phyloP scores from a whole-genome alignment of 1,140 invertebrate species.

The Megalonaias nervosa region DNA sequence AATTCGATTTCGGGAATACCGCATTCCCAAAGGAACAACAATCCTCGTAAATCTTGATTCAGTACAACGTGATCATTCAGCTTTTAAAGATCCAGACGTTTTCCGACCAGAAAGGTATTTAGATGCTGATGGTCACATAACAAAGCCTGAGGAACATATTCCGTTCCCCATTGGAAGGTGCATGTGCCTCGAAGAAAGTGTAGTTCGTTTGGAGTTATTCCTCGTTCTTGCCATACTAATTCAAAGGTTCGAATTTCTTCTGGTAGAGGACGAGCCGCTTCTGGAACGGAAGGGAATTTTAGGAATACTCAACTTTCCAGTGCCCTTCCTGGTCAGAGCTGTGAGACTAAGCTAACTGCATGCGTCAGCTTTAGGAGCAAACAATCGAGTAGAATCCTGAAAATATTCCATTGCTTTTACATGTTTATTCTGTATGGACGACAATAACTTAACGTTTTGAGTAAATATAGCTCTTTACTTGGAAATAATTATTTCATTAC shows the following conservation, averaged over 20 bases:
- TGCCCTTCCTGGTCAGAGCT: conserved; percentile 10
- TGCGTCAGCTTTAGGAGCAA: too few species aligned
- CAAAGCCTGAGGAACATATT: conserved; percentile 22
- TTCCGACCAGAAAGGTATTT: conserved; percentile 36
- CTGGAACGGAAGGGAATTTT: conserved; percentile 17
- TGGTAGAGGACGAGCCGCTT: conserved; percentile 6
- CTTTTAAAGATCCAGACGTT: conserved; percentile 24
- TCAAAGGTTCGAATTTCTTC: conserved; percentile 37
- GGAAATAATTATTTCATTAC: too few species aligned
- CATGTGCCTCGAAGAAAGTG: conserved; percentile 41
- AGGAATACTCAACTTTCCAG: conserved; percentile 30
- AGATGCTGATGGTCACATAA: conserved; percentile 3
- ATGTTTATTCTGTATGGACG: too few species aligned
- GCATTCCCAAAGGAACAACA: conserved; percentile 27
- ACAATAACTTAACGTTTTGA: too few species aligned
- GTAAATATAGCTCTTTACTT: too few species aligned
- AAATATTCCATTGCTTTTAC: too few species aligned
- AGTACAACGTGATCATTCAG: conserved; percentile 19
- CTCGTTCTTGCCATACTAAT: conserved; percentile 41
- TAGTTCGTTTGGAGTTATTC: conserved; percentile 49
- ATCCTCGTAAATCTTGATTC: conserved; percentile 30
- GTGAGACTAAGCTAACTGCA: too few species aligned
- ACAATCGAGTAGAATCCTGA: too few species aligned
- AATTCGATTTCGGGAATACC: conserved; percentile 40
- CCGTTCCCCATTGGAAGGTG: conserved; percentile 37